These are phyloP conservation scores for Dendropsophus ebraccatus DNA, from an alignment of 2,113 vertebrate species.

Conservation along the genomic window DNA sequence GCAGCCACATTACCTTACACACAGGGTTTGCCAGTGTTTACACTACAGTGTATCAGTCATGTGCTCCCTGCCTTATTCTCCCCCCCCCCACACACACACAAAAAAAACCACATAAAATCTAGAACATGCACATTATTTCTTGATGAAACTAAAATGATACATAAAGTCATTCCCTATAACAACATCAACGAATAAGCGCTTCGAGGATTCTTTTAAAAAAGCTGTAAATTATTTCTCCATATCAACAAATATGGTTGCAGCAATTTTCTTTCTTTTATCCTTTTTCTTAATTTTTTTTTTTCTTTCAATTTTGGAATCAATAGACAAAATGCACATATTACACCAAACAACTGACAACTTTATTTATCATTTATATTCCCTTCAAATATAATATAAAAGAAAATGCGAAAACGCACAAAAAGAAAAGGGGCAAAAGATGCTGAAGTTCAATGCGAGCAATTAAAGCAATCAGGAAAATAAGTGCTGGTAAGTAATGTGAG, in stretches of 20 bases:
- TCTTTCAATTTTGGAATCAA: too few relatives aligned
- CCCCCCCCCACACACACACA: too few relatives aligned
- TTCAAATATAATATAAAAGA: neutral
- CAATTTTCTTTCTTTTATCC: neutral
- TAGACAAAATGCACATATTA: too few relatives aligned
- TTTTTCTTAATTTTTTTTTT: too few relatives aligned
- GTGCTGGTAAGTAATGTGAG: neutral
- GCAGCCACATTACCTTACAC: too few relatives aligned
- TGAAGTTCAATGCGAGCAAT: neutral
- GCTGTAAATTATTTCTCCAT: neutral
- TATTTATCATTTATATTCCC: neutral
- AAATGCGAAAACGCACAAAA: neutral
- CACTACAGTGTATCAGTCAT: too few relatives aligned
- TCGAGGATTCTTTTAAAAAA: neutral
- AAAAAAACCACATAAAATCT: too few relatives aligned
- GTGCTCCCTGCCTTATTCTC: too few relatives aligned
- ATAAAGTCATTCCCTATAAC: neutral
- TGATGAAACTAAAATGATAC: too few relatives aligned
- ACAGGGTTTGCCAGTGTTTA: too few relatives aligned
- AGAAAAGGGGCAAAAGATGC: neutral
- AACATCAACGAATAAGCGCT: too few relatives aligned
- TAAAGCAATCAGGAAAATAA: conserved; percentile 17
- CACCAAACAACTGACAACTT: neutral
- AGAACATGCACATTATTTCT: too few relatives aligned
- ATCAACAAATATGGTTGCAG: neutral